Evolutionary conservation across 1,140 invertebrate species (phyloP).

Genomic region (Latrodectus geometricus): DNA sequence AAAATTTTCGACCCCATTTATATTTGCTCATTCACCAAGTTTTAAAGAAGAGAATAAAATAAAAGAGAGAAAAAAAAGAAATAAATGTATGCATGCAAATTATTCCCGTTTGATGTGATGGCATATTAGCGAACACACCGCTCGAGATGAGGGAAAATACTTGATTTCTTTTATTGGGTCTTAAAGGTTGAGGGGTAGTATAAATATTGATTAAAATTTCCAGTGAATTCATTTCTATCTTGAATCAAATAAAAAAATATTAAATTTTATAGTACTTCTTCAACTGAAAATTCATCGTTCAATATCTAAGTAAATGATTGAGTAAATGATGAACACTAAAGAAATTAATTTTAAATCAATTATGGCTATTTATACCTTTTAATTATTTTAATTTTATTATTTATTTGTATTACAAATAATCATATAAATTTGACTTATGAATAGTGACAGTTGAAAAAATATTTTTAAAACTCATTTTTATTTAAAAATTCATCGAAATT

Average conservation of each 20-base stretch:
- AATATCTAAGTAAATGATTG: no score
- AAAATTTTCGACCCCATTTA: conserved; percentile 47
- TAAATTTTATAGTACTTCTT: no score
- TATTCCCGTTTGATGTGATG: conserved; percentile 36
- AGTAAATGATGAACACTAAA: no score
- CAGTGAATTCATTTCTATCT: background rate
- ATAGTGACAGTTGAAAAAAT: no score
- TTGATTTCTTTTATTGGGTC: conserved; percentile 23
- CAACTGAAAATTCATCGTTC: no score
- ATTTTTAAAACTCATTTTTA: no score
- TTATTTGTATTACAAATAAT: no score
- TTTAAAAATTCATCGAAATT: no score
- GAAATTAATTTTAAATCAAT: no score
- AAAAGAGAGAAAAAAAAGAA: conserved; percentile 6
- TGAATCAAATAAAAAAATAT: background rate
- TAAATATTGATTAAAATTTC: background rate
- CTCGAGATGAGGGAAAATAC: conserved; percentile 10
- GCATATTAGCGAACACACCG: conserved; percentile 16
- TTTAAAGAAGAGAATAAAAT: background rate
- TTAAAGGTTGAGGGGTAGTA: background rate
- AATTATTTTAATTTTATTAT: no score
- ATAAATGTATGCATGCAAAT: conserved; percentile 35
- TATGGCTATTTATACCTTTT: no score
- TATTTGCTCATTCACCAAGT: conserved; percentile 30
- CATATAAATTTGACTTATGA: no score